Evolutionary conservation across 2,113 vertebrate genomes (phyloP).

Genomic region (Anarhynchus alexandrinus): DNA sequence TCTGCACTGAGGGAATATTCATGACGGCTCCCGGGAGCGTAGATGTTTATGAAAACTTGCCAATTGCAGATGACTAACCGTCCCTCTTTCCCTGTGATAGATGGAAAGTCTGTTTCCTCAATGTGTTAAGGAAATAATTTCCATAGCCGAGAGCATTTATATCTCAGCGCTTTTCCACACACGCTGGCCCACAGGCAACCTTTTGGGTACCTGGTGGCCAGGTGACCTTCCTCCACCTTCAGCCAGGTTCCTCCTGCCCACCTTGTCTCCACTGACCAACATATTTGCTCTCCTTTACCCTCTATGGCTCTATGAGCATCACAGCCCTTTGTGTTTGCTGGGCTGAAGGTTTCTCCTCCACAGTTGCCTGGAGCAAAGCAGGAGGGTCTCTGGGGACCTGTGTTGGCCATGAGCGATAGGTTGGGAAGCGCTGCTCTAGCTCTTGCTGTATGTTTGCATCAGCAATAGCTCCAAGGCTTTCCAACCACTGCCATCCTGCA

Average conservation of each 20-base stretch:
- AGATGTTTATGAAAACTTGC: not conserved
- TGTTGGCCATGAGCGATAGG: not conserved
- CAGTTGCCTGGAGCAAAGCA: not conserved
- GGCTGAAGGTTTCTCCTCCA: not conserved
- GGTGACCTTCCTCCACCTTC: not conserved
- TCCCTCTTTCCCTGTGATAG: not conserved
- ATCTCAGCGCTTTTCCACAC: not conserved
- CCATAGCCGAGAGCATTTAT: not conserved
- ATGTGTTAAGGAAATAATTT: not conserved
- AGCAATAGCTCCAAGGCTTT: not conserved
- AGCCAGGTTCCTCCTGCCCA: not conserved
- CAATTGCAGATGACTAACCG: not conserved
- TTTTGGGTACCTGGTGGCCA: not conserved
- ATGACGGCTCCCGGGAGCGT: not conserved
- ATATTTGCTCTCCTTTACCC: not conserved
- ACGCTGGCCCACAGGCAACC: not conserved
- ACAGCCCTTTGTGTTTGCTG: not conserved
- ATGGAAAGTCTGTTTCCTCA: not conserved
- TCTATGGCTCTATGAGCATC: not conserved
- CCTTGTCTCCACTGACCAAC: accelerated
- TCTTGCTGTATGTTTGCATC: not conserved
- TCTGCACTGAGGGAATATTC: not conserved
- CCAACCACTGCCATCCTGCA: not conserved
- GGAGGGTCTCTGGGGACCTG: not conserved
- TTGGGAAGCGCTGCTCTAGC: not conserved